Evolutionary conservation across 2,888 invertebrate genomes (phyloP), one percentile per base, ranked within the genome.

Genomic region (Hydriomena furcata): DNA sequence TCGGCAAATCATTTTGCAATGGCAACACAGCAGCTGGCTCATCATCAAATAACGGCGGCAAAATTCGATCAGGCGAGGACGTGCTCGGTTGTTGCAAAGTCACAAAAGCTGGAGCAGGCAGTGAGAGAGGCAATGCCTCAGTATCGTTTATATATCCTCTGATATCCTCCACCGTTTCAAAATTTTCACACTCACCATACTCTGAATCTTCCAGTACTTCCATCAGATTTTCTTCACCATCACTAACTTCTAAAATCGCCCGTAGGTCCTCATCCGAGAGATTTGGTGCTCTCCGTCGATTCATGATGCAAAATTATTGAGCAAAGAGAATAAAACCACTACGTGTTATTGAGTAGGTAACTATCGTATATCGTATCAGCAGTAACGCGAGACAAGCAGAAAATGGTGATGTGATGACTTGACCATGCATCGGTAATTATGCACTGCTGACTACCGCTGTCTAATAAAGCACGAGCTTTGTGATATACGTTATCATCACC

Each of bases 321-420:
- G 35, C 23, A 23, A 11, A 34, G 34, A 21, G 34, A 32, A 32
- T 32, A 32, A 32, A 32, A 32, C 32, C 32, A 32, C 32, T 32
- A 32, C 32, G 32, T 32, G 32, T 32, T 32, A 32, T 32, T 32
- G 32, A 27, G 17, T 12, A 25, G 37, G 32, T 32, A 32, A 32
- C 32, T n/a, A n/a, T n/a, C n/a, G n/a, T n/a, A n/a, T 38, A 28
- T 38, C 30, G 20, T 40, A 40, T 30, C 6, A 7, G 40, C 40
- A 40, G 40, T 40, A 40, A 40, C 40, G 40, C 30, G 40, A 40
- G 40, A 21, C 40, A 40, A 40, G 40, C 40, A 40, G 40, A 40
- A 40, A 40, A 40, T 40, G 40, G 40, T 40, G 5, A 6, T 38
- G 37, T 40, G 40, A 30, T 30, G 28, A 30, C 24, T 40, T 40